phyloP scores from a whole-genome alignment of 2,113 vertebrate species.

The Anoura caudifer region DNA sequence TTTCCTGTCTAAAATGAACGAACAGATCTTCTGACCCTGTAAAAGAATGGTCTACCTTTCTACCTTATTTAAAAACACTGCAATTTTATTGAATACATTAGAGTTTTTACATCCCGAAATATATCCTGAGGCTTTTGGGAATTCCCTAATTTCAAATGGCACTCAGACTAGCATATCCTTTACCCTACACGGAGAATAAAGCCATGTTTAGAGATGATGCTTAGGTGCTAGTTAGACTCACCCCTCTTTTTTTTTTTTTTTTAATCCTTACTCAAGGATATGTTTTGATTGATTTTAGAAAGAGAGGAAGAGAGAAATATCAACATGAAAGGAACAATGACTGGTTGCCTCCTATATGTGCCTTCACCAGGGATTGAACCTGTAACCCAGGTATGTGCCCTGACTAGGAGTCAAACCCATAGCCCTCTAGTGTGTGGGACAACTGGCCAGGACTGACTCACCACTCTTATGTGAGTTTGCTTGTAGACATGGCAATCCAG shows the following conservation, averaged over 20 bases:
- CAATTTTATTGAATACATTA: neutral
- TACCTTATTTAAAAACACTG: neutral
- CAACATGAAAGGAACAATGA: too few species aligned
- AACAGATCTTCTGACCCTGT: neutral
- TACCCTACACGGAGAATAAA: neutral
- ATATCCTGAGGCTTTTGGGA: neutral
- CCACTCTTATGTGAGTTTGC: neutral
- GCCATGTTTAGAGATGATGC: neutral
- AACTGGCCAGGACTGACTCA: neutral
- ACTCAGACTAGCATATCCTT: neutral
- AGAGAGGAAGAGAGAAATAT: too few species aligned
- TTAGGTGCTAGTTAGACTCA: neutral
- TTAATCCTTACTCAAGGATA: too few species aligned
- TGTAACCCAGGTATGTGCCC: too few species aligned
- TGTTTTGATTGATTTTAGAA: too few species aligned
- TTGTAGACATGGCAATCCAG: neutral
- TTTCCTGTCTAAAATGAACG: neutral
- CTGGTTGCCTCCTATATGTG: too few species aligned
- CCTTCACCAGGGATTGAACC: too few species aligned
- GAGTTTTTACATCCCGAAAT: neutral
- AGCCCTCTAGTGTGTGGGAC: too few species aligned
- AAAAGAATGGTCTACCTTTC: neutral
- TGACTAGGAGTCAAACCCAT: too few species aligned
- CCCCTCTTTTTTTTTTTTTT: neutral
- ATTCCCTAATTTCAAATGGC: neutral